Conservation (phyloP, 2,113 vertebrate genomes). For the Hiodon tergisus region DNA sequence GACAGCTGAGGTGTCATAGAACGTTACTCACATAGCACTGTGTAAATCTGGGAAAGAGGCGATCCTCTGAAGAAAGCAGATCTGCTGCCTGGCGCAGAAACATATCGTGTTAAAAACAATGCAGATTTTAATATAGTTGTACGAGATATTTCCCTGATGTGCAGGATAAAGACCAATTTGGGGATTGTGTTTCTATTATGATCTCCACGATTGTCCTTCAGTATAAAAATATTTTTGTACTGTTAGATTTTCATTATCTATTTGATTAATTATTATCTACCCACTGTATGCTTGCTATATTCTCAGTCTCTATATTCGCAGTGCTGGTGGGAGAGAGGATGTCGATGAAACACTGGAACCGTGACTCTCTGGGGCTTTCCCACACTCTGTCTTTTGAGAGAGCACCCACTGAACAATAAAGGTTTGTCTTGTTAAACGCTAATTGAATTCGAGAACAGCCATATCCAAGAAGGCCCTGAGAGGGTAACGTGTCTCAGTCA, state of each 20-base stretch:
- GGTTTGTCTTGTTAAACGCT: no score
- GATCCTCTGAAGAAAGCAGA: constrained; percentile 53
- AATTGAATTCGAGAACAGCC: no score
- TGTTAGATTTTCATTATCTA: no score
- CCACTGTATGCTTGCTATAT: not conserved
- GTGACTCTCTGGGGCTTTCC: constrained; percentile 1
- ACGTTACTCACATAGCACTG: constrained; percentile 46
- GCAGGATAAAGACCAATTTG: no score
- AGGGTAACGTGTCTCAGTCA: no score
- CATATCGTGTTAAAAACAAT: not conserved
- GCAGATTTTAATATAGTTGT: not conserved
- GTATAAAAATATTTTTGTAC: no score
- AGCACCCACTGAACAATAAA: not conserved
- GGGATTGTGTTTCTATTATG: no score
- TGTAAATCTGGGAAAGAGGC: constrained; percentile 63
- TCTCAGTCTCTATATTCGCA: not conserved
- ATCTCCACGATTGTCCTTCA: no score
- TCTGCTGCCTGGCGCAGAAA: constrained; percentile 14
- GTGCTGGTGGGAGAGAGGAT: not conserved
- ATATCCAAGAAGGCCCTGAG: no score
- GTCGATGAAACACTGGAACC: not conserved
- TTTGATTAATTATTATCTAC: no score
- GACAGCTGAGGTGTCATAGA: constrained; percentile 31
- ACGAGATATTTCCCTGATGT: no score
- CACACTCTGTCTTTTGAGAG: constrained; percentile 3